Evolutionary conservation across 2,888 invertebrate species (phyloP).

Genomic region (Cheilosia urbana): DNA sequence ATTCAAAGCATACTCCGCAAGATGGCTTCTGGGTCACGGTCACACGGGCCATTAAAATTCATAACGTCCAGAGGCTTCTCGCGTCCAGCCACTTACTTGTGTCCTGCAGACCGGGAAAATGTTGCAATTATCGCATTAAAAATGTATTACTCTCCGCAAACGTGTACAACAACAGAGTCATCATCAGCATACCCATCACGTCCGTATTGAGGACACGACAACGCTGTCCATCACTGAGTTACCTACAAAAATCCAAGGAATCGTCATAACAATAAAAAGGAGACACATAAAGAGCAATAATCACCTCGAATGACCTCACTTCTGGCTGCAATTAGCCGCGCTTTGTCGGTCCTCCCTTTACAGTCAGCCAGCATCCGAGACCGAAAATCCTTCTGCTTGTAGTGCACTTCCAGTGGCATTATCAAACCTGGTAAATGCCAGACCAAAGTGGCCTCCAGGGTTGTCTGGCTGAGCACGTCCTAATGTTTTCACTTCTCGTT

Average conservation of each 20-base stretch:
- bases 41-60: conserved; percentile 32
- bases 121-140: conserved; percentile 64
- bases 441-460: conserved; percentile 62
- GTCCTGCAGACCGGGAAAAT: conserved; percentile 52
- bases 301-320: conserved; percentile 45
- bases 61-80: conserved; percentile 1
- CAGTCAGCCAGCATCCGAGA: conserved; percentile 42
- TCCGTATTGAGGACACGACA: conserved; percentile 35
- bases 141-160: conserved; percentile 47
- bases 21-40: conserved; percentile 39
- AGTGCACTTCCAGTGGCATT: conserved; percentile 34
- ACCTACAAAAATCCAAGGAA: conserved; percentile 21
- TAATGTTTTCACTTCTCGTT: conserved; percentile 73
- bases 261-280: conserved; percentile 57
- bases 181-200: conserved; percentile 64
- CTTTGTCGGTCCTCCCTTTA: conserved; percentile 44
- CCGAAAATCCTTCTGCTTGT: conserved; percentile 38
- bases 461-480: conserved; percentile 70
- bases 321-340: conserved; percentile 66
- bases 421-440: conserved; percentile 51
- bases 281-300: conserved; percentile 47
- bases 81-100: conserved; percentile 11
- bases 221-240: conserved; percentile 29
- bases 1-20: conserved; percentile 6
- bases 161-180: conserved; percentile 13